Base-by-base conservation (phyloP, 1,140 invertebrate genomes). In the Eciton burchellii region DNA sequence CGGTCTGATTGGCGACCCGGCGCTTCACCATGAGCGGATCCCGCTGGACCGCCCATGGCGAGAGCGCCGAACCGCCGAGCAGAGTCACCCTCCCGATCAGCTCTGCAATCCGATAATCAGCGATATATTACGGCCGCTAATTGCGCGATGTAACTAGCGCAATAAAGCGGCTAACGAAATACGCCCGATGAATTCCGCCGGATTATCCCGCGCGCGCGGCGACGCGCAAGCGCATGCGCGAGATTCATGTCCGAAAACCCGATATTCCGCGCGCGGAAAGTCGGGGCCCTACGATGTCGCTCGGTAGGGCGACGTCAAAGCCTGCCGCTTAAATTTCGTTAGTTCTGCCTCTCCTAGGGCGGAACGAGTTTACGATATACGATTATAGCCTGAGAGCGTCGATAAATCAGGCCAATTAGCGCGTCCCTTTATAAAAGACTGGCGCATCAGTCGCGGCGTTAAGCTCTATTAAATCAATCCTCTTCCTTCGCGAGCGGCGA, bases 21-120 rank as follows among this genome's bases (percentile, higher is more conserved):
- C 96, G 95, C 94, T 97, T 98, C 85, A 97, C 96, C 68, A 95
- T 95, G 21, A 98, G 93, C 14, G 98, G 97, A 91, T 99, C 97
- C 83, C 96, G 95, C 92, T 98, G 98, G 84, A 99, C 95, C 57
- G 98, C 98, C 98, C 98, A 99, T 16, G 97, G 98, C 89, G 97
- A 98, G 77, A 99, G 94, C 14, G 98, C 98, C n/a, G 98, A 99
- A 14, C 99, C 99, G 89, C 98, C 98, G 91, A 99, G 96, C 65
- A 99, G 95, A 86, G 99, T 97, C 26, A 98, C 97, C 83, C 98
- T 96, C 91, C 98, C 96, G 91, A 99, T 96, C 83, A 99, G 95
- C 93, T 97, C 97, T 97, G 95, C 14, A 92, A 96, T 26, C n/a
- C 35, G 35, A 35, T 35, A 63, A 74, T 62, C 29, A 3, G 45